Base-by-base conservation (phyloP, 1,140 invertebrate species). In the Aplysia californica region DNA sequence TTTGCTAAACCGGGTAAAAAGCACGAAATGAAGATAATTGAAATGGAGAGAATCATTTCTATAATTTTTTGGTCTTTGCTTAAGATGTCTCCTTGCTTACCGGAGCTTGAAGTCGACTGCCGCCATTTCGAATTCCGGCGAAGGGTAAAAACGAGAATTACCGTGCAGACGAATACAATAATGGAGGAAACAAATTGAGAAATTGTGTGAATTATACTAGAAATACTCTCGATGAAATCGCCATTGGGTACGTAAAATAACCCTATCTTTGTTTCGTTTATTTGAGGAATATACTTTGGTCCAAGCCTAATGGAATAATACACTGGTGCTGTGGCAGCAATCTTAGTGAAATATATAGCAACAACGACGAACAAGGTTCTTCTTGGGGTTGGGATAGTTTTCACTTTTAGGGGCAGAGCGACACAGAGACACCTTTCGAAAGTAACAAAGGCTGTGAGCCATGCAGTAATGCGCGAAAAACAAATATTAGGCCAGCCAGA, bases 1-100 rank as follows among this genome's bases (percentile, higher is more conserved):
- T n/a, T n/a, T n/a, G n/a, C n/a, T n/a, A n/a, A n/a, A n/a, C n/a
- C 3, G 3, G 68, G 68, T 20, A 26, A 31, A 21, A 50, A 70
- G 31, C 68, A 70, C 10, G 58, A 15, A 10, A 70, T 50, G 3
- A 56, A n/a, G n/a, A n/a, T n/a, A n/a, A n/a, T n/a, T n/a, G n/a
- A n/a, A n/a, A n/a, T n/a, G n/a, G n/a, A n/a, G 23, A 26, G 20
- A 33, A 70, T 55, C 68, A 70, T 70, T 39, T 56, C 35, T 2
- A 70, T 23, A 20, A 44, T 26, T 23, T 35, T 56, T 23, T 35
- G 18, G 23, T 70, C 68, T 55, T 55, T 15, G 10, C 44, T 35
- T 15, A 31, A 26, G 29, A 20, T 29, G 5, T 44, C 6, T 3
- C 21, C 23, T 36, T 39, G 31, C 1, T 4, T 26, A 4, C 29